Evolutionary conservation across 2,888 invertebrate genomes (phyloP).

Genomic region (Creontiades dilutus): DNA sequence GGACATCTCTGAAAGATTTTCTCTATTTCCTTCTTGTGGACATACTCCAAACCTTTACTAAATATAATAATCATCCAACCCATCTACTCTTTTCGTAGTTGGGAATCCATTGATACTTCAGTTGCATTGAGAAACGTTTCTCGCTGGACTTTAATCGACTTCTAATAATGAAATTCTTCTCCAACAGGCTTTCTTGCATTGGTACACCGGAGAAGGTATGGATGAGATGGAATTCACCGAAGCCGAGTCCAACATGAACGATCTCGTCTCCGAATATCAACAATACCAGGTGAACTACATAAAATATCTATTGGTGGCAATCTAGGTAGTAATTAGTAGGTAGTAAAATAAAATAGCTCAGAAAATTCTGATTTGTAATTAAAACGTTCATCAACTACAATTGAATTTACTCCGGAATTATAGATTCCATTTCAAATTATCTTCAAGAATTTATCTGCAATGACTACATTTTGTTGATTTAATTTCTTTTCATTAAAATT

Average conservation of each 20-base stretch:
- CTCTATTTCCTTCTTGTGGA: too few species aligned
- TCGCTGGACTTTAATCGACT: background rate
- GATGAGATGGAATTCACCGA: constrained; percentile 87
- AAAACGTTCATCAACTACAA: too few species aligned
- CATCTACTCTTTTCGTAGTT: too few species aligned
- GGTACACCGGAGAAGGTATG: constrained; percentile 88
- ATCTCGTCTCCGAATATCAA: constrained; percentile 87
- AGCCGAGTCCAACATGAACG: constrained; percentile 87
- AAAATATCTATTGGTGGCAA: too few species aligned
- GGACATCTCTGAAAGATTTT: too few species aligned
- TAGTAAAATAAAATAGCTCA: background rate
- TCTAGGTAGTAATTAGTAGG: background rate
- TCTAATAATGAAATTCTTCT: background rate
- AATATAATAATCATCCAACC: too few species aligned
- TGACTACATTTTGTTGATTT: background rate
- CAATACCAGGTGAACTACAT: constrained; percentile 82
- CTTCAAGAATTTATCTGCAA: background rate
- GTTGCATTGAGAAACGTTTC: too few species aligned
- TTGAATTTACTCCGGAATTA: too few species aligned
- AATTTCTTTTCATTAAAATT: too few species aligned
- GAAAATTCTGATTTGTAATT: background rate
- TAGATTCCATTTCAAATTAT: too few species aligned
- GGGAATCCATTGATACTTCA: too few species aligned
- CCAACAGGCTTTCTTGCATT: constrained; percentile 86
- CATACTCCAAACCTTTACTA: too few species aligned